Evolutionary conservation across 2,113 vertebrate genomes (phyloP), one percentile per base, ranked within the genome.

Genomic region (Brachyhypopomus occidentalis): DNA sequence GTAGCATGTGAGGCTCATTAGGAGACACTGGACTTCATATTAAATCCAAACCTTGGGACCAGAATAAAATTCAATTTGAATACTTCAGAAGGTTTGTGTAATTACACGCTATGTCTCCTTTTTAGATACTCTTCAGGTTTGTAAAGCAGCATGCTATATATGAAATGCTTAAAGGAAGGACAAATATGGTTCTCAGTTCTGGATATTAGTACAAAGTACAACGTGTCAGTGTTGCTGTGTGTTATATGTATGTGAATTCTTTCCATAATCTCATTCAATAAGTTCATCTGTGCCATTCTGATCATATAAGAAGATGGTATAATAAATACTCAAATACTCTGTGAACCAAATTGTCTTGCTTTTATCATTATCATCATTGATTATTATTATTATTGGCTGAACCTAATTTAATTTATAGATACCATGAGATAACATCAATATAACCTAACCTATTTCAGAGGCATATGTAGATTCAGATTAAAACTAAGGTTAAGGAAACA

Each of bases 31-130:
- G 66, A 58, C 78, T 75, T 23, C 63, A 70, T 25, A 17, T 62
- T 58, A 80, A 86, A 86, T 88, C 67, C 30, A 76, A 88, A 84
- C 30, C 87, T 86, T 72, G 86, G 23, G 86, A 87, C 80, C 56
- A 60, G 75, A 75, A 58, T 75, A 58, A 84, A 87, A 86, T 84
- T 87, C 3, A 84, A 78, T 86, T 86, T 83, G 62, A 38, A 14
- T 56, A 83, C 75, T 67, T 81, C 78, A 84, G 55, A 84, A 80
- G 81, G 62, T 72, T 72, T 56, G 27, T 14, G 22, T 74, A 56
- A 80, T 81, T 77, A 36, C 23, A 78, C 48, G 55, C 75, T 19
- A 82, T 81, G 71, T 71, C 69, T 36, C 41, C 1, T 11, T 48
- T 81, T 66, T 67, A 77, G 74, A 69, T 27, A 22, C n/a, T 52